Percentiles rank a stretch among this genome's conserved stretches.
These are phyloP conservation scores for Melanogrammus aeglefinus DNA, from an alignment of 2,797 vertebrate species.

Conservation along the genomic window DNA sequence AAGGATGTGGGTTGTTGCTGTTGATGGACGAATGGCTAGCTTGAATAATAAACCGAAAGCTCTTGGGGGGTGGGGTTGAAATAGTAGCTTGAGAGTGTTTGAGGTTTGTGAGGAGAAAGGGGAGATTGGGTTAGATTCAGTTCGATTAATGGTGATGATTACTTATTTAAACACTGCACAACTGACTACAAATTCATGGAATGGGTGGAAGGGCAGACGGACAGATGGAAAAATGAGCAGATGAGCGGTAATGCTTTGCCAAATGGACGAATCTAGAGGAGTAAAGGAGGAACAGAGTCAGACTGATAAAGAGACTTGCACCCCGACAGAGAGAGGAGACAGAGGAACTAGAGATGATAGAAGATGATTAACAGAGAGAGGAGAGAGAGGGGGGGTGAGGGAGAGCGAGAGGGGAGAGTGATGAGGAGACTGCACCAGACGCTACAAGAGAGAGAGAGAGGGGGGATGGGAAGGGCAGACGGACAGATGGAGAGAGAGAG, in stretches of 20 bases:
- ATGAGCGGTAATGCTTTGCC: conserved; percentile 7
- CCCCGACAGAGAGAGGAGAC: no score
- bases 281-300: neutral
- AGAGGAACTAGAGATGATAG: no score
- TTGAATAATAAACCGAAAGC: neutral
- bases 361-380: no score
- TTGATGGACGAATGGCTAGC: neutral
- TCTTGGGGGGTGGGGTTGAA: neutral
- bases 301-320: neutral
- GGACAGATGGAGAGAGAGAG: no score
- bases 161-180: neutral
- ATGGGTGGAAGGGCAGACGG: neutral
- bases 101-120: neutral
- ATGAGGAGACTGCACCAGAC: no score
- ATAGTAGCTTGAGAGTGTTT: neutral
- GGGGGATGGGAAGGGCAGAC: no score
- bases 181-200: neutral
- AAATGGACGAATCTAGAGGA: neutral
- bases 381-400: no score
- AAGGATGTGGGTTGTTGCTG: neutral
- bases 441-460: no score
- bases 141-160: no score
- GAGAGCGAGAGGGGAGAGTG: no score
- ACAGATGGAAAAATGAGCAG: neutral
- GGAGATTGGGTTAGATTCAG: neutral